A percentile compares a stretch with the other conserved stretches of the same genome.
Evolutionary conservation across 2,797 vertebrate species (phyloP).

Genomic region (Eidolon dupreanum): DNA sequence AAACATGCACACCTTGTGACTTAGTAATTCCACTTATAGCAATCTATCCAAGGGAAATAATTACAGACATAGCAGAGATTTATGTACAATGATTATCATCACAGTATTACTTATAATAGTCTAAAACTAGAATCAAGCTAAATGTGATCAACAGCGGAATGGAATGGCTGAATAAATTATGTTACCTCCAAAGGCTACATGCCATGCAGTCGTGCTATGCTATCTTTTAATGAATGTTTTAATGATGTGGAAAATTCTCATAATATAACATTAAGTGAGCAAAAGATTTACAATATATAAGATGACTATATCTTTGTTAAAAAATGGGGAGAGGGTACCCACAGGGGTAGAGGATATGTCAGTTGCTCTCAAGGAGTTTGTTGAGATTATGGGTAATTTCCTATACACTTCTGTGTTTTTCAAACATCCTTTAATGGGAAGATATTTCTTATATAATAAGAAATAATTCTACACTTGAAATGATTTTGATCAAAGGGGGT

Average conservation of each 20-base stretch:
- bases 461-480: not conserved
- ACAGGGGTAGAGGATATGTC: too few relatives aligned
- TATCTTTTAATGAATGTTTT: conserved; percentile 3
- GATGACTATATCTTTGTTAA: not conserved
- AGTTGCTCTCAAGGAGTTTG: not conserved
- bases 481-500: not conserved
- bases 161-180: conserved; percentile 32
- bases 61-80: conserved; percentile 57
- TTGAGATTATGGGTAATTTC: not conserved
- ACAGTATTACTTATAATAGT: conserved; percentile 64
- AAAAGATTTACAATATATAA: not conserved
- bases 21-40: conserved; percentile 40
- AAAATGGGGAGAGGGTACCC: accelerated
- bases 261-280: not conserved
- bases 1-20: conserved; percentile 44
- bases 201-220: not conserved
- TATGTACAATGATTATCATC: conserved; percentile 55
- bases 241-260: not conserved
- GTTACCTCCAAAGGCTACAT: not conserved
- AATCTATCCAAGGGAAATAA: conserved; percentile 58
- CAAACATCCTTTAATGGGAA: not conserved
- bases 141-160: conserved; percentile 56
- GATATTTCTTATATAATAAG: not conserved
- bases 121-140: conserved; percentile 54
- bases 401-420: not conserved